Evolutionary conservation across 1,140 invertebrate species (phyloP), one percentile per base, ranked within the genome.

Genomic region (Oncopeltus fasciatus): DNA sequence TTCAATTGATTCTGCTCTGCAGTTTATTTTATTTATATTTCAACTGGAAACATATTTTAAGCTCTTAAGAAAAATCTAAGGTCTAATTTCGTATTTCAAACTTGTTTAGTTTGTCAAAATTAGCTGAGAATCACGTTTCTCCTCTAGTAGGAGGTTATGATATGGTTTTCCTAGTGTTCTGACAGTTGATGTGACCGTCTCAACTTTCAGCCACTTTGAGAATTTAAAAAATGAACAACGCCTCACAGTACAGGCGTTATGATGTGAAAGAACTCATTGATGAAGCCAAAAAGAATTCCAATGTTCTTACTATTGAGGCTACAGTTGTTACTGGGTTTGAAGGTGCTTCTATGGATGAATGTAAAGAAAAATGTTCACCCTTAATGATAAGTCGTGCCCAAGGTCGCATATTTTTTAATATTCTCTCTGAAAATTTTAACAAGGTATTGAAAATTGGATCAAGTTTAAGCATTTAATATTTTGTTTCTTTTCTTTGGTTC

Each of bases 251-350:
- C 14, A 38, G 14, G 14, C 5, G 14, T 8, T 38, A 26, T 53
- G 49, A 53, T 53, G 2, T 53, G 1, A 27, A 16, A 14, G 14
- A 53, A 21, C 24, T 53, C 26, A 24, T 63, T 16, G 21, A 38
- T 12, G 12, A 26, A 21, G 28, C 61, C 1, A 57, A 64, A 59
- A 57, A 31, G 14, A 20, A 38, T 16, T 2, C 20, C 3, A 27
- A 59, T 43, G 2, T 59, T n/a, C 60, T 68, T 16, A 67, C 67
- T 47, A 47, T 69, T 31, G 66, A 70, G 64, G 64, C 65, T 28
- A 75, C 76, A 21, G 76, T 79, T 28, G 70, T 71, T 1, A 75
- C 77, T 65, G 81, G 81, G 31, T 78, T 82, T 64, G 81, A 82
- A 68, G 67, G 67, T 65, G 68, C 75, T 44, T 79, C 80, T 3